phyloP scores from a whole-genome alignment of 1,140 invertebrate genomes.

The Archivesica marissinica region DNA sequence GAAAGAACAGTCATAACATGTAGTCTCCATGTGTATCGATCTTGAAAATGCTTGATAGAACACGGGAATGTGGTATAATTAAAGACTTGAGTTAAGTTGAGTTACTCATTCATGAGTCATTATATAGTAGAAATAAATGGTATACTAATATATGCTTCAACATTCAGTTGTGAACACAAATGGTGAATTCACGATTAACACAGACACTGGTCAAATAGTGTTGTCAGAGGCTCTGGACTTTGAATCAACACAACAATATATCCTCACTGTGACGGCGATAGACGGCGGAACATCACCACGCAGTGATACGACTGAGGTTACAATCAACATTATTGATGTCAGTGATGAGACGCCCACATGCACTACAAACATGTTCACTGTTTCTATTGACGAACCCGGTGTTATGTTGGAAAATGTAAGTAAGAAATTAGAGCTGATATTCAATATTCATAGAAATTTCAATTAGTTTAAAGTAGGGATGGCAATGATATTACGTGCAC shows the following conservation, averaged over 20 bases:
- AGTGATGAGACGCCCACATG: slow-evolving; percentile 72
- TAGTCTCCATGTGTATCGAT: too few species aligned
- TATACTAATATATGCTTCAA: too few species aligned
- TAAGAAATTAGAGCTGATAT: too few species aligned
- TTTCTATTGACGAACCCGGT: slow-evolving; percentile 18
- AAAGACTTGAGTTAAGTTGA: too few species aligned
- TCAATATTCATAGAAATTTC: too few species aligned
- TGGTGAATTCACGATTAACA: slow-evolving; percentile 62
- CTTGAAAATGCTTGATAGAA: too few species aligned
- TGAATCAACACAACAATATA: slow-evolving; percentile 38
- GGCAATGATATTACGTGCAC: too few species aligned
- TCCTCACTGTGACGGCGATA: slow-evolving; percentile 62
- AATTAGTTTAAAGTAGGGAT: too few species aligned
- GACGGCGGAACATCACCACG: slow-evolving; percentile 61
- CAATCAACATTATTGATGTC: slow-evolving; percentile 65
- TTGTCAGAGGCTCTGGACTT: slow-evolving; percentile 51
- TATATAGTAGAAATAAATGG: too few species aligned
- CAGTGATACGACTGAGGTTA: slow-evolving; percentile 54
- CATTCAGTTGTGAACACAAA: slow-evolving; percentile 63
- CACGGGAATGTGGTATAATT: too few species aligned
- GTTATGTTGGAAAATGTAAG: background rate
- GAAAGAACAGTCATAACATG: too few species aligned
- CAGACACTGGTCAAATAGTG: slow-evolving; percentile 57
- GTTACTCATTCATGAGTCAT: too few species aligned
- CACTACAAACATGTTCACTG: slow-evolving; percentile 16